Evolutionary conservation across 2,113 vertebrate species (phyloP).

Genomic region (Eupsittula cactorum): DNA sequence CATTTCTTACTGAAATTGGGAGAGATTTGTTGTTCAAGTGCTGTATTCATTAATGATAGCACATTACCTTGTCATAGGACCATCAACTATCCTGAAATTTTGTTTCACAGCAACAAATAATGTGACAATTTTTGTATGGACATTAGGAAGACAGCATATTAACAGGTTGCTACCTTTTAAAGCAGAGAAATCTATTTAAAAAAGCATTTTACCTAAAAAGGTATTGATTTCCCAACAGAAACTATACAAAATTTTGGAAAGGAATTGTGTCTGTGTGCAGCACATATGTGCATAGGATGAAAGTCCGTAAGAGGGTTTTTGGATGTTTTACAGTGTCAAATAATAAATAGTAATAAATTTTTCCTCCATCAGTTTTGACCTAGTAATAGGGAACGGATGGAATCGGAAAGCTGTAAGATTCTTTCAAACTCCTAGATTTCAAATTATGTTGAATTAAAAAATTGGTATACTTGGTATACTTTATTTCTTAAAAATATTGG

Average conservation of each 20-base stretch:
- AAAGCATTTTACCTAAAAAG: neutral
- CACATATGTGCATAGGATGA: rapidly evolving
- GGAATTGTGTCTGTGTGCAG: neutral
- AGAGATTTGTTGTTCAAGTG: neutral
- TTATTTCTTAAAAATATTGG: neutral
- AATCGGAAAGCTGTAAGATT: neutral
- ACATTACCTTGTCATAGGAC: neutral
- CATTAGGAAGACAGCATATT: neutral
- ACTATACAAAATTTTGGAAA: neutral
- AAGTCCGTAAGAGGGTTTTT: neutral
- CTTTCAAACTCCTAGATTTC: neutral
- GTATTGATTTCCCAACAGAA: neutral
- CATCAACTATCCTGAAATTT: neutral
- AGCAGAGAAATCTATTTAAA: neutral
- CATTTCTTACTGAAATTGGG: neutral
- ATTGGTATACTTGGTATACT: neutral
- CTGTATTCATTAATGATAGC: neutral
- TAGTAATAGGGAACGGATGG: neutral
- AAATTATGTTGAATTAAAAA: neutral
- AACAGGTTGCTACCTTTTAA: neutral
- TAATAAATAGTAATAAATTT: neutral
- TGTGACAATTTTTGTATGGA: neutral
- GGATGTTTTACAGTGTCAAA: neutral
- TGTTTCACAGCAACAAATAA: neutral
- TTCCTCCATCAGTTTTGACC: neutral